Evolutionary conservation across 2,113 vertebrate genomes (phyloP).

Genomic region (Odocoileus virginianus): DNA sequence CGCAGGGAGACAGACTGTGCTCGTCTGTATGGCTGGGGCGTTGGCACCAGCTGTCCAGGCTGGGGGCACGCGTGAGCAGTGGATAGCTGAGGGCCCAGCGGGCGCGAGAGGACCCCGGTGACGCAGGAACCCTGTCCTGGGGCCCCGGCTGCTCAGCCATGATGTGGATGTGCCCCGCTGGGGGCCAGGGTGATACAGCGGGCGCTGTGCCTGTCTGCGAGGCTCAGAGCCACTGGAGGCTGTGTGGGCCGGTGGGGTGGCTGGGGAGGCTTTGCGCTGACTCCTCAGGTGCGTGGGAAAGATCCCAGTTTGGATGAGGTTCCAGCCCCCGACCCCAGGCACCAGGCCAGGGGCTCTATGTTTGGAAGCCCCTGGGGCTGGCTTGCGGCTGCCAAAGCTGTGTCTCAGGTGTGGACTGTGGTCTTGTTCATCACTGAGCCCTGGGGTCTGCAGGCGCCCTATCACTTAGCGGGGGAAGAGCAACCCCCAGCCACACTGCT

Average conservation of each 20-base stretch:
- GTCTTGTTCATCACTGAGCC: background rate
- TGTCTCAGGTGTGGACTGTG: background rate
- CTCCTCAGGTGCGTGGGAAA: background rate
- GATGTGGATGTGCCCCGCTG: background rate
- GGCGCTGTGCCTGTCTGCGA: fast-evolving
- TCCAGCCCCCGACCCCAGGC: background rate
- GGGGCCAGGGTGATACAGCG: background rate
- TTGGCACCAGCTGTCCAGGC: background rate
- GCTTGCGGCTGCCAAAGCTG: fast-evolving
- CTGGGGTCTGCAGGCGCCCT: fast-evolving
- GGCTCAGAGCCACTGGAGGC: background rate
- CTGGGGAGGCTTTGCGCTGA: too few relatives aligned
- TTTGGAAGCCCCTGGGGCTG: fast-evolving
- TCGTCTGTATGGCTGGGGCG: fast-evolving
- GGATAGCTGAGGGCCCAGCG: background rate
- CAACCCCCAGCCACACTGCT: background rate
- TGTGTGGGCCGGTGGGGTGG: fast-evolving
- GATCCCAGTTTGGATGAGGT: too few relatives aligned
- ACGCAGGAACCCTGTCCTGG: background rate
- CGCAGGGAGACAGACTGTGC: background rate
- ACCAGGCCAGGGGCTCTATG: background rate
- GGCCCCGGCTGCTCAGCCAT: background rate
- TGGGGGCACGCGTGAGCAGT: background rate
- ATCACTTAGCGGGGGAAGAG: fast-evolving
- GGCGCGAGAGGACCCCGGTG: background rate